Base-by-base conservation (phyloP, 2,113 vertebrate species). In the Laticauda colubrina region DNA sequence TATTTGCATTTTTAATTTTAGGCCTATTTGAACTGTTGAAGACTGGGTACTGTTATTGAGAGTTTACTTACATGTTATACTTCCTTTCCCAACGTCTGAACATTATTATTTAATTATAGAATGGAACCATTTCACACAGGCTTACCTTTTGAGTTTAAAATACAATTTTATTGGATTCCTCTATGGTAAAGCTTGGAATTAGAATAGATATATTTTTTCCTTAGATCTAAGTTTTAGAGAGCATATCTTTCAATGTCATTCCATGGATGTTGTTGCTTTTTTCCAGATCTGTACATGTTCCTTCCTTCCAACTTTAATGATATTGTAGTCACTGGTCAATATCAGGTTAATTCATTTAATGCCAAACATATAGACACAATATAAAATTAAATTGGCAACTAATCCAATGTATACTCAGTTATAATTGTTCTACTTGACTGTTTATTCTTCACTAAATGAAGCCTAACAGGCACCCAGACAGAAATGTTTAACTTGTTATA, bases 51-150 rank as follows among this genome's bases (percentile, higher is more conserved):
- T 61, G 29, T 69, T 69, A 69, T 69, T 69, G 64, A 39, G 89
- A 8, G 92, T 93, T 64, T 88, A 93, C n/a, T 53, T 91, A 51
- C 43, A 5, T 56, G 59, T 48, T 90, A 91, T 81, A 57, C 8
- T 53, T 94, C 86, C n/a, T 81, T 10, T 85, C 29, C 39, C 89
- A 89, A 93, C 11, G 53, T 94, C 69, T 94, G 56, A 94, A 93
- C 96, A 93, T 89, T 6, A 3, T 5, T 90, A 91, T 3, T 9
- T 2, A 11, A 91, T 96, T 95, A 92, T 61, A 56, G 3, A 91
- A 85, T 81, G 92, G 91, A 21, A 26, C 87, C 93, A 20, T 92
- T 55, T 89, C 92, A 75, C 91, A 94, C 94, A 96, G 90, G 92
- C 45, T 15, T 95, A 18, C 24, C 56, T 94, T 91, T 94, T 59